Percentiles rank a stretch among this genome's conserved stretches.
Conservation (phyloP, 2,888 invertebrate genomes). For the Anoplius nigerrimus region DNA sequence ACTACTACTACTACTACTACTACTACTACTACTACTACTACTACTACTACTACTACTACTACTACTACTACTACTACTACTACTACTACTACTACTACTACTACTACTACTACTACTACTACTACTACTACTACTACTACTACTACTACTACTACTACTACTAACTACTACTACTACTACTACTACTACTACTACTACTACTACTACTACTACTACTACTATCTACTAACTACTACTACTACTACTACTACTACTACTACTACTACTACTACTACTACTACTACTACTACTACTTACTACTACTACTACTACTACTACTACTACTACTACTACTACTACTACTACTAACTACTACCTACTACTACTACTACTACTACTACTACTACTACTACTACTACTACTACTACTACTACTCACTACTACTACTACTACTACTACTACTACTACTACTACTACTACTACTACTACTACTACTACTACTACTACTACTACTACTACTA, state of each 20-base stretch:
- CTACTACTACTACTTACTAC: background rate
- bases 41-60: conserved; percentile 5
- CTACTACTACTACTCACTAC: too few relatives aligned
- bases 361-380: background rate
- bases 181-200: conserved; percentile 4
- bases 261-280: conserved; percentile 4
- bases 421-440: conserved; percentile 1
- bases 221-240: background rate
- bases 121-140: conserved; percentile 2
- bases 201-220: background rate
- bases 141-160: background rate
- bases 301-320: conserved; percentile 3
- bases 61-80: background rate
- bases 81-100: conserved; percentile 2
- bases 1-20: background rate
- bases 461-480: background rate
- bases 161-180: background rate
- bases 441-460: conserved; percentile 1
- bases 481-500: too few relatives aligned
- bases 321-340: conserved; percentile 1
- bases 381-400: too few relatives aligned
- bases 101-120: conserved; percentile 1
- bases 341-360: conserved; percentile 1
- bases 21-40: conserved; percentile 1
- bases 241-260: background rate